A percentile compares a stretch with the other conserved stretches of the same genome.
Evolutionary conservation across 1,140 invertebrate species (phyloP).

Genomic region (Himalopsyche phryganea): DNA sequence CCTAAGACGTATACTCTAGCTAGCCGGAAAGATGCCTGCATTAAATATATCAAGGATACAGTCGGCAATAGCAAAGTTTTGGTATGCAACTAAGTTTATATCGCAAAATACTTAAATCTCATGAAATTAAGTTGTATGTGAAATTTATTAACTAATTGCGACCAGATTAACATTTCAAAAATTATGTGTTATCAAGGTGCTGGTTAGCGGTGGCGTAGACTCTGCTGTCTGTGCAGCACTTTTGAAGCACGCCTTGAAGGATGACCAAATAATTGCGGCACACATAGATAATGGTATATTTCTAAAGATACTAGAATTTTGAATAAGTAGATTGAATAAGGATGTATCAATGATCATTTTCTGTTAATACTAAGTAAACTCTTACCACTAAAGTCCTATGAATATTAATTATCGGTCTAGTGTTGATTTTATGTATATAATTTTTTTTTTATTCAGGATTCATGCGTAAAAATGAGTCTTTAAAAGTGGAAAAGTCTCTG

Average conservation of each 20-base stretch:
- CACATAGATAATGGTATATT: conserved; percentile 91
- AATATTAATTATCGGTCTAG: conserved; percentile 9
- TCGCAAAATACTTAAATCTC: not conserved
- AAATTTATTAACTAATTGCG: too few relatives aligned
- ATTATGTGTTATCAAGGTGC: conserved; percentile 67
- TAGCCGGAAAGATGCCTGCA: conserved; percentile 85
- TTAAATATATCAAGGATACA: conserved; percentile 87
- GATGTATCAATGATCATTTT: too few relatives aligned
- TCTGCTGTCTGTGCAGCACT: conserved; percentile 97
- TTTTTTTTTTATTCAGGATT: conserved; percentile 71
- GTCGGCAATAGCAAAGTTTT: conserved; percentile 92
- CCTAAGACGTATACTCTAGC: conserved; percentile 86
- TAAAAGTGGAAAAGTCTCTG: conserved; percentile 82
- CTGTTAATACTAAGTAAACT: too few relatives aligned
- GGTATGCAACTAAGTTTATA: conserved; percentile 58
- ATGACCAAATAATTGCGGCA: conserved; percentile 91
- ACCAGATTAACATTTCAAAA: too few relatives aligned
- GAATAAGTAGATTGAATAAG: too few relatives aligned
- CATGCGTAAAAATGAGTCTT: conserved; percentile 94
- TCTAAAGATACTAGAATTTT: too few relatives aligned
- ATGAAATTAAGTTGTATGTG: too few relatives aligned
- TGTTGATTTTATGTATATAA: not conserved
- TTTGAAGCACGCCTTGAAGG: conserved; percentile 81
- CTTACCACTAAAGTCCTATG: conserved; percentile 4
- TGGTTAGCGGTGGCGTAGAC: conserved; percentile 96